Base-by-base conservation (phyloP, 2,797 vertebrate genomes). In the Sebastes matsubarae region DNA sequence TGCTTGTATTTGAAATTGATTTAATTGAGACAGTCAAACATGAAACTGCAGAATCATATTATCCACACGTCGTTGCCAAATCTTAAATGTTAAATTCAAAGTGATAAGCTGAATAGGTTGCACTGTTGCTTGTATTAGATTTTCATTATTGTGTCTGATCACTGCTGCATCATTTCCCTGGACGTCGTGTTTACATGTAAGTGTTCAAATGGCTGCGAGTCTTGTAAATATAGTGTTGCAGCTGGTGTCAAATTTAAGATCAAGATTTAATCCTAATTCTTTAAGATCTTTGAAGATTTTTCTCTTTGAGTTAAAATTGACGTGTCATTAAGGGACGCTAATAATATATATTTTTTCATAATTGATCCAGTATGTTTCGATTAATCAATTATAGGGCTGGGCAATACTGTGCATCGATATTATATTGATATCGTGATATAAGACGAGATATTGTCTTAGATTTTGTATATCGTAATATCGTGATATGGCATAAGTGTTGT, bases 1-100 rank as follows among this genome's bases (percentile, higher is more conserved):
- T 29, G 60, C 69, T 22, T 80, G 66, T 75, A 68, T 86, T 83
- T 84, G 66, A 83, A 77, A 74, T 72, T 20, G 77, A 86, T 88
- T 85, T 81, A 87, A 90, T 82, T 81, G 76, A 87, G 80, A 69
- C 59, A 72, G 55, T 86, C 76, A 81, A 82, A 82, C 12, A 61
- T 54, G 69, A 85, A 89, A 82, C 29, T 60, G 46, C 57, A 66
- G 68, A 83, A 76, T 63, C 54, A 54, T 54, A 11, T 54, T 69
- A 73, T 46, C 46, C 16, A 6, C 30, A 46, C 10, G 24, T 54
- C 63, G 20, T 52, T 70, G 72, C 71, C 76, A 83, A 55, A 69
- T 85, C 18, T 64, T 71, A 22, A 78, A 32, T 34, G 64, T 75
- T 42, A 72, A 63, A 72, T 79, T 72, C 46, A 64, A 76, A 72